These are phyloP conservation scores for Leptodactylus fallax DNA, from an alignment of 2,797 vertebrate species.

Conservation along the genomic window DNA sequence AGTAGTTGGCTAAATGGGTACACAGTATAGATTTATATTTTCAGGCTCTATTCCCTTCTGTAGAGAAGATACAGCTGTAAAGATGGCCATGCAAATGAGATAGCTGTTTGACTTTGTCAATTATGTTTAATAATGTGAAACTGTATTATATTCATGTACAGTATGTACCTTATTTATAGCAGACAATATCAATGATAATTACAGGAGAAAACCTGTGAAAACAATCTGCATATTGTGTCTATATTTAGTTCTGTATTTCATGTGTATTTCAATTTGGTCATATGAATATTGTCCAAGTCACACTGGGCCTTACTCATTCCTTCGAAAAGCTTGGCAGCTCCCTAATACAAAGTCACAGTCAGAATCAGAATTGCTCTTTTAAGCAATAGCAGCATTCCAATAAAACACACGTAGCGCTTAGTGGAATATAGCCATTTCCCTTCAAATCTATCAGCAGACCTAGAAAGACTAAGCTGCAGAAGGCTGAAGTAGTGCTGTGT, in stretches of 20 bases:
- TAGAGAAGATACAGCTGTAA: neutral
- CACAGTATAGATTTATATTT: neutral
- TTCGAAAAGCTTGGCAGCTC: neutral
- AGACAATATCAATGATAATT: neutral
- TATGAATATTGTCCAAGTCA: neutral
- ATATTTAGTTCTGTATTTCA: neutral
- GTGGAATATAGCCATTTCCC: too few relatives aligned
- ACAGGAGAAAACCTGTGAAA: neutral
- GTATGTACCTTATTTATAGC: neutral
- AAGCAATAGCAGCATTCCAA: neutral
- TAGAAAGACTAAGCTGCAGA: too few relatives aligned
- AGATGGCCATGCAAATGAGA: neutral
- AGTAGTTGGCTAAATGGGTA: neutral
- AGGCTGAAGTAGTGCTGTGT: too few relatives aligned
- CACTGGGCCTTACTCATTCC: neutral
- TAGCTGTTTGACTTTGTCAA: neutral
- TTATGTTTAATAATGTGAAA: too few relatives aligned
- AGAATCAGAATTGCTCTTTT: neutral
- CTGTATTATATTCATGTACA: too few relatives aligned
- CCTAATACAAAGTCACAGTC: neutral
- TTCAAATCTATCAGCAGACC: too few relatives aligned
- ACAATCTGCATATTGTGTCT: neutral
- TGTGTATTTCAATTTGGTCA: neutral
- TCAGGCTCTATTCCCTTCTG: neutral
- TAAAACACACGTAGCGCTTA: neutral